phyloP scores from a whole-genome alignment of 2,888 invertebrate species.

The Ophion costatus region DNA sequence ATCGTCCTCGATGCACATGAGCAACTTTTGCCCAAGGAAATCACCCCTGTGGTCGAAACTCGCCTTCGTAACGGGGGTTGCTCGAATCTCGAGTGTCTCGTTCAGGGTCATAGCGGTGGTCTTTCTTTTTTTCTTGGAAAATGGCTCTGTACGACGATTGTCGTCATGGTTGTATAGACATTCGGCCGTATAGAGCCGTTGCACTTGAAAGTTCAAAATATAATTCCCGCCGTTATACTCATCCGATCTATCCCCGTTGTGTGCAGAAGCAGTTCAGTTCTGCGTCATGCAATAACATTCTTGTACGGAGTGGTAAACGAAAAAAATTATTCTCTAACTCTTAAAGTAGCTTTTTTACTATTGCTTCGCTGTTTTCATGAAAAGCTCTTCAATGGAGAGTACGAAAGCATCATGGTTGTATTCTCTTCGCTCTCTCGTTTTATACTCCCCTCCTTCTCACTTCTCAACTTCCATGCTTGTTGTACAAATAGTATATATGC shows the following conservation, averaged over 20 bases:
- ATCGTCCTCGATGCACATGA: conserved; percentile 7
- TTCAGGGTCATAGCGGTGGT: neutral
- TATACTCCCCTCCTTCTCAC: neutral
- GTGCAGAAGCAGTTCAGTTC: neutral
- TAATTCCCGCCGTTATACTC: conserved; percentile 5
- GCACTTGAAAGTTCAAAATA: neutral
- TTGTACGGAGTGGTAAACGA: neutral
- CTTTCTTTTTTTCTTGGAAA: conserved; percentile 17
- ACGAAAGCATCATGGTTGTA: neutral
- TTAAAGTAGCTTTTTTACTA: conserved; percentile 25
- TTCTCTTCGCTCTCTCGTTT: conserved; percentile 2
- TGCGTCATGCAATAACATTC: neutral
- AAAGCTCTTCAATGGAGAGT: conserved; percentile 17
- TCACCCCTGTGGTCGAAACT: conserved; percentile 39
- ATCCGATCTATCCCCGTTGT: conserved; percentile 5
- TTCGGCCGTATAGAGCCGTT: neutral
- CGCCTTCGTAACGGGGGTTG: conserved; percentile 4
- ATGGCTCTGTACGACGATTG: conserved; percentile 30
- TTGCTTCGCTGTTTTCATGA: conserved; percentile 37
- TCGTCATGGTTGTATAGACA: conserved; percentile 24
- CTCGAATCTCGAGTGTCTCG: conserved; percentile 21
- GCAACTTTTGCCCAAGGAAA: conserved; percentile 46
- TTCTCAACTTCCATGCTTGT: neutral
- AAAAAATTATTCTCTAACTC: conserved; percentile 17
- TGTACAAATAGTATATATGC: neutral